Conservation (phyloP, 2,888 invertebrate species). For the Tetanocera ferruginea region DNA sequence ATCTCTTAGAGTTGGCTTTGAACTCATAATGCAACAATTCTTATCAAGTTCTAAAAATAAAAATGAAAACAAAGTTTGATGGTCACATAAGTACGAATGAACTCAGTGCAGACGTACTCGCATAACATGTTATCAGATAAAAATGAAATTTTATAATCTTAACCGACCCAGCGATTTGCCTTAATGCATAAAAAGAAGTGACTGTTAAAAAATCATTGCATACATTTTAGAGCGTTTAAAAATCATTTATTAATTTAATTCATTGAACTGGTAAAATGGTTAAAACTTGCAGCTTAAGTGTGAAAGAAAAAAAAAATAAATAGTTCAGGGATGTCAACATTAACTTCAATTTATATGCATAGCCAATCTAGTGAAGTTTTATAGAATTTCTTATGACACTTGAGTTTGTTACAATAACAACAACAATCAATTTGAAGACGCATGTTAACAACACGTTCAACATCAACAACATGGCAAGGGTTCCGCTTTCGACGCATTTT, state of each 20-base stretch:
- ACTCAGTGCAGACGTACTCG: too few relatives aligned
- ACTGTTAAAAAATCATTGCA: conserved; percentile 1
- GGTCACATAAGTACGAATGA: too few relatives aligned
- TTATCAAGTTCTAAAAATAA: too few relatives aligned
- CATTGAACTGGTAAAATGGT: neutral
- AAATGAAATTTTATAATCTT: too few relatives aligned
- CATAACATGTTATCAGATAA: too few relatives aligned
- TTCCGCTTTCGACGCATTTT: neutral
- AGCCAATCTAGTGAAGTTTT: conserved; percentile 70
- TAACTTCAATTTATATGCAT: conserved; percentile 71
- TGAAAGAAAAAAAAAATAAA: neutral
- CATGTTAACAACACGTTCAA: conserved; percentile 1
- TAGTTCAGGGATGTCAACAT: conserved; percentile 60
- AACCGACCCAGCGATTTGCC: too few relatives aligned
- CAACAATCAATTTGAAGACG: conserved; percentile 3
- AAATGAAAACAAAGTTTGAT: too few relatives aligned
- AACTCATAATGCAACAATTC: too few relatives aligned
- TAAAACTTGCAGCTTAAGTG: too few relatives aligned
- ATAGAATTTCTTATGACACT: conserved; percentile 69
- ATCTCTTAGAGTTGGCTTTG: too few relatives aligned
- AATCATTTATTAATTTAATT: neutral
- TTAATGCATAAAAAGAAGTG: too few relatives aligned
- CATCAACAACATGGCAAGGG: conserved; percentile 29
- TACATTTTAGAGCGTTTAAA: conserved; percentile 25
- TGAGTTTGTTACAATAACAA: conserved; percentile 57